Base-by-base conservation (phyloP, 1,140 invertebrate species). In the Drosophila subobscura region DNA sequence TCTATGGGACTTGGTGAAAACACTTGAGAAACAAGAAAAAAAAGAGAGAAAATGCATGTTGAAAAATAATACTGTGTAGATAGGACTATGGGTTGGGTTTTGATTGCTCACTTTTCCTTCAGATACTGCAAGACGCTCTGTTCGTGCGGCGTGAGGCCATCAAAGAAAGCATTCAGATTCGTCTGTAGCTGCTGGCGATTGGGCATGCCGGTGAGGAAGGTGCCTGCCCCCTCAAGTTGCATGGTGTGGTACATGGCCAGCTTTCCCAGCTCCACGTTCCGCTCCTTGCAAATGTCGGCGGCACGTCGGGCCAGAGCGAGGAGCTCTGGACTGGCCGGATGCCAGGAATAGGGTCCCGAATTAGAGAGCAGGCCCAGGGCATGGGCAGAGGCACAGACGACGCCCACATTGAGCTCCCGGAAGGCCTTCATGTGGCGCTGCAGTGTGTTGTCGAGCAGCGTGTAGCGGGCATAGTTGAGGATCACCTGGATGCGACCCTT, bases 321-420 rank as follows among this genome's bases (percentile, higher is more conserved):
- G 0, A 95, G 93, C 33, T 95, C 91, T 5, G 95, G 90, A 12
- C 91, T 91, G 2, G 96, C 96, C 12, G 96, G 96, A 92, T 98
- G 97, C 97, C 97, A 98, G 2, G 79, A 59, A 54, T 94, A 95
- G 3, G 96, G 95, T 0, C 96, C 96, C 45, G 89, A 85, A 91
- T 94, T 95, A 10, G 96, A 95, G 29, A 98, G 92, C 12, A 98
- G 92, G 8, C 97, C 96, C 96, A 98, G 96, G 1, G 94, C 94
- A 16, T 96, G 94, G 2, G 94, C 93, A 0, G 96, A 94, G 3
- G 97, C 97, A 92, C 96, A 97, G 22, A 98, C 60, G 14, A 98
- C 92, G 37, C 96, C 97, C n/a, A 98, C 90, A 49, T 94, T 93
- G 57, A 94, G 93, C 54, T 92, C 91, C 95, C 97, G 73, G 44